phyloP scores from a whole-genome alignment of 2,797 vertebrate species.

The Mycteria americana region DNA sequence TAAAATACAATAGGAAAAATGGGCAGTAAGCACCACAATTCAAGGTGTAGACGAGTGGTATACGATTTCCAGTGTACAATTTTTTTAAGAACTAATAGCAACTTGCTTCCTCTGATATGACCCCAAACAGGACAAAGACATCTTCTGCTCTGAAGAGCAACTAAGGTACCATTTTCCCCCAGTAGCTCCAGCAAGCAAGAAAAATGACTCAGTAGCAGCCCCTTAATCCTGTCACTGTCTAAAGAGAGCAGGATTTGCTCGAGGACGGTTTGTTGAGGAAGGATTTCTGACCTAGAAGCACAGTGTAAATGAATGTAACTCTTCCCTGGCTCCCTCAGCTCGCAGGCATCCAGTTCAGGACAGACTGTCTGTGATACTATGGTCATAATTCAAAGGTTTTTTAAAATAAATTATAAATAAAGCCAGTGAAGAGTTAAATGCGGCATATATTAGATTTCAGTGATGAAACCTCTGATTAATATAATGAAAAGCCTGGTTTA shows the following conservation, averaged over 20 bases:
- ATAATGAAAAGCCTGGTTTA: slow-evolving; percentile 79
- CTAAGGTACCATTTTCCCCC: not conserved
- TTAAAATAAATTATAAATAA: slow-evolving; percentile 18
- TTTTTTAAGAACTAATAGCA: not conserved
- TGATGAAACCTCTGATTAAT: slow-evolving; percentile 75
- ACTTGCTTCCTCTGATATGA: not conserved
- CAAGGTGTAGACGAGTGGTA: no score
- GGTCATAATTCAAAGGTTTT: not conserved
- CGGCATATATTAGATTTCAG: slow-evolving; percentile 42
- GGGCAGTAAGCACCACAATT: not conserved
- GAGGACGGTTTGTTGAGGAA: not conserved
- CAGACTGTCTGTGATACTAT: not conserved
- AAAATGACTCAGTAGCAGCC: not conserved
- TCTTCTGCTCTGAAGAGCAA: not conserved
- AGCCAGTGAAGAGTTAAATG: slow-evolving; percentile 52
- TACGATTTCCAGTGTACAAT: not conserved
- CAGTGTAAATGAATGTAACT: not conserved
- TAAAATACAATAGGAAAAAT: not conserved
- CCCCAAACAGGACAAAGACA: not conserved
- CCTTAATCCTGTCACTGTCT: not conserved
- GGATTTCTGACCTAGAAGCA: not conserved
- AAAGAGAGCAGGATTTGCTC: not conserved
- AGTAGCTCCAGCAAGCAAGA: not conserved
- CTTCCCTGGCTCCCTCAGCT: not conserved
- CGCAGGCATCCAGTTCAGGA: not conserved